Evolutionary conservation across 2,113 vertebrate species (phyloP).

Genomic region (Apaloderma vittatum): DNA sequence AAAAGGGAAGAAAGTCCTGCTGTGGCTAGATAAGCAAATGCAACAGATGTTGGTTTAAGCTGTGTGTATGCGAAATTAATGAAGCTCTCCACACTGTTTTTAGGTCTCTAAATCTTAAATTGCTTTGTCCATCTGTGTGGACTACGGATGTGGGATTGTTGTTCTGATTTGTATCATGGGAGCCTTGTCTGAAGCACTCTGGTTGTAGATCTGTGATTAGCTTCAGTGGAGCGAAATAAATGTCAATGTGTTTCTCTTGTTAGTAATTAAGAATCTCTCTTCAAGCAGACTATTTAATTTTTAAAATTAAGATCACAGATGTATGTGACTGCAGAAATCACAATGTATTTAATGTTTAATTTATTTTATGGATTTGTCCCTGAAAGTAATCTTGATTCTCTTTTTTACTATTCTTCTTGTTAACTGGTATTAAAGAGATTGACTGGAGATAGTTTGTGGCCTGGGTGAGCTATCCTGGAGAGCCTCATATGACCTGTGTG

Average conservation of each 20-base stretch:
- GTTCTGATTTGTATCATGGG: background rate
- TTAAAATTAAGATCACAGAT: background rate
- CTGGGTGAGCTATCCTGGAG: background rate
- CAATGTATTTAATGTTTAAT: background rate
- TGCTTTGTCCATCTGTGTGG: conserved; percentile 6
- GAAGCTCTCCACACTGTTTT: background rate
- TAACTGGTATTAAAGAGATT: background rate
- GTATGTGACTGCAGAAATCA: background rate
- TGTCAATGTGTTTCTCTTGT: background rate
- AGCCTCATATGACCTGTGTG: background rate
- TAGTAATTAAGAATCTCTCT: background rate
- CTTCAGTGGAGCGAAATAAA: background rate
- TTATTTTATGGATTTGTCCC: background rate
- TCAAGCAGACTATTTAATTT: background rate
- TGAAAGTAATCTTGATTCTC: background rate
- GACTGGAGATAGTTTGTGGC: background rate
- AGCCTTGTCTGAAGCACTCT: background rate
- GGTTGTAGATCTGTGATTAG: background rate
- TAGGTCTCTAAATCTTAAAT: conserved; percentile 50
- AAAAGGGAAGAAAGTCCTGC: conserved; percentile 19
- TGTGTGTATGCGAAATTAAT: background rate
- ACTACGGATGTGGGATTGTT: background rate
- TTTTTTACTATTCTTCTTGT: background rate
- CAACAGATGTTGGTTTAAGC: conserved; percentile 49
- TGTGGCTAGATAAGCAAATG: conserved; percentile 26